Percentiles rank a stretch among this genome's conserved stretches.
phyloP scores from a whole-genome alignment of 2,797 vertebrate species.

The Odontamblyopus rebecca region DNA sequence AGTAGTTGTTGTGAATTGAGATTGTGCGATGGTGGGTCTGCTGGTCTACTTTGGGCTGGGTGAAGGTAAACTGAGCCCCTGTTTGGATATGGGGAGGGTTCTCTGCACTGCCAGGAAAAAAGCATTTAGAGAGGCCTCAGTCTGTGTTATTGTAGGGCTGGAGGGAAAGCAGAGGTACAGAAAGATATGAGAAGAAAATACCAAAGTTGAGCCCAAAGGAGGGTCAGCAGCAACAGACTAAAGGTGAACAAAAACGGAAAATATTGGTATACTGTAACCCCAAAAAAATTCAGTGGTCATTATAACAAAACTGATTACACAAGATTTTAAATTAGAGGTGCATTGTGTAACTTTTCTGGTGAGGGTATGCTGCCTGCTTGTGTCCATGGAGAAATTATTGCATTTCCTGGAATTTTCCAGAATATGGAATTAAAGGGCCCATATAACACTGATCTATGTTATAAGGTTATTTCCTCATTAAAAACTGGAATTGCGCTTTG shows the following conservation, averaged over 20 bases:
- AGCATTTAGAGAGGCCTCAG: conserved; percentile 71
- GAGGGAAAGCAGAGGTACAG: conserved; percentile 39
- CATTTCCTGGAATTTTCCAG: too few relatives aligned
- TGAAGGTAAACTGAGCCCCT: conserved; percentile 68
- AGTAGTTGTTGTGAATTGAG: conserved; percentile 13
- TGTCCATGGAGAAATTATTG: too few relatives aligned
- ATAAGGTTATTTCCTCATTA: too few relatives aligned
- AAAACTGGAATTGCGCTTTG: too few relatives aligned
- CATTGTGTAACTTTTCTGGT: too few relatives aligned
- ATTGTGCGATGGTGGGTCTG: conserved; percentile 38
- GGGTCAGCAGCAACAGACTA: conserved; percentile 6
- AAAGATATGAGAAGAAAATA: conserved; percentile 8
- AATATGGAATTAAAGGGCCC: too few relatives aligned
- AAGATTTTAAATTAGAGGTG: background rate
- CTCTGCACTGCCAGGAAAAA: conserved; percentile 63
- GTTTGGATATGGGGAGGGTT: conserved; percentile 73
- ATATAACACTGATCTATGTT: too few relatives aligned
- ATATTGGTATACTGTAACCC: background rate
- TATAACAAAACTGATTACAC: background rate
- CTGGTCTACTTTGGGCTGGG: conserved; percentile 36
- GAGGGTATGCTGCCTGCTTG: too few relatives aligned
- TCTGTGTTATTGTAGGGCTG: conserved; percentile 73
- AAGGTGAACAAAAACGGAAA: background rate
- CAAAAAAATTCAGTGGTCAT: background rate
- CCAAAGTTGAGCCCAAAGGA: conserved; percentile 13